Conservation (phyloP, 1,140 invertebrate genomes). For the Drosophila funebris region DNA sequence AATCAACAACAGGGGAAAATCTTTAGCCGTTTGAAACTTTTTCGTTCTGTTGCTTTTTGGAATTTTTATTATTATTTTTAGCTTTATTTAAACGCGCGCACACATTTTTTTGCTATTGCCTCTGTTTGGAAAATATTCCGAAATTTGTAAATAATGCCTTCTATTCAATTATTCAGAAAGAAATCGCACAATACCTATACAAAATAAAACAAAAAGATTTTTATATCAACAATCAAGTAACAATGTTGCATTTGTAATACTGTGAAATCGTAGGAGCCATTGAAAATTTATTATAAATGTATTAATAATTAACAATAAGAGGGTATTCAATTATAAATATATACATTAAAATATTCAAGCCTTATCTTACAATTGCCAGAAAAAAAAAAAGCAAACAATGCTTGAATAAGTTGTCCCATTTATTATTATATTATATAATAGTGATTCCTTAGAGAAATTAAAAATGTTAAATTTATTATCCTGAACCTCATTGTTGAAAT, state of each 20-base stretch:
- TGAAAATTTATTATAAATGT: neutral
- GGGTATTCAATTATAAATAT: too few relatives aligned
- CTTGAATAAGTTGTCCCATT: too few relatives aligned
- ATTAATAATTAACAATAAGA: neutral
- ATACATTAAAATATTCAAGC: too few relatives aligned
- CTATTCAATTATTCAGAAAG: constrained; percentile 7
- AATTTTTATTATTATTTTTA: constrained; percentile 55
- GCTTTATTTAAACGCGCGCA: constrained; percentile 52
- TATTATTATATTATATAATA: too few relatives aligned
- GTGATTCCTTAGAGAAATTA: too few relatives aligned
- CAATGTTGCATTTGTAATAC: constrained; percentile 10
- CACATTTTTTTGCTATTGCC: constrained; percentile 35
- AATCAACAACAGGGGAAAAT: constrained; percentile 37
- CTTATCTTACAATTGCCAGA: too few relatives aligned
- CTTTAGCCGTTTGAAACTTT: constrained; percentile 42
- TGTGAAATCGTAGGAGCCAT: neutral
- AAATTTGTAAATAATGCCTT: constrained; percentile 19
- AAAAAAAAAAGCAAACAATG: too few relatives aligned
- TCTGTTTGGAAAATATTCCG: constrained; percentile 54
- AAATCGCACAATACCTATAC: neutral
- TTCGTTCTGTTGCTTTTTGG: constrained; percentile 40
- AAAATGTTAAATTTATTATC: too few relatives aligned
- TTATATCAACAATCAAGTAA: constrained; percentile 5
- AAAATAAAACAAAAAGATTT: neutral
- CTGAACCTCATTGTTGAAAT: too few relatives aligned